phyloP scores from a whole-genome alignment of 2,888 invertebrate genomes.

The Platycheirus rosarum region DNA sequence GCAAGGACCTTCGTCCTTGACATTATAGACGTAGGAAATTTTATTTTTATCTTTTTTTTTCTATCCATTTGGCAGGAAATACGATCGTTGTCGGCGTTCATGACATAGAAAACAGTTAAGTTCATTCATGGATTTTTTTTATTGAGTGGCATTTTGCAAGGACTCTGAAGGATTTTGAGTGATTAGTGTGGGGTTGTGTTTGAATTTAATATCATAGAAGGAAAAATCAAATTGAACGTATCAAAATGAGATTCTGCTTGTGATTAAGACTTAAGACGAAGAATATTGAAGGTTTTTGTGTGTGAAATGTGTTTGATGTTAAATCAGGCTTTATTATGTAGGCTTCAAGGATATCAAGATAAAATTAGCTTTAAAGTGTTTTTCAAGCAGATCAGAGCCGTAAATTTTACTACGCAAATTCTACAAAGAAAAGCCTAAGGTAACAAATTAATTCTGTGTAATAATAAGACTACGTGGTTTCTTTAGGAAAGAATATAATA shows the following conservation, averaged over 20 bases:
- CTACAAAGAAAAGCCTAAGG: too few species aligned
- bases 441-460: too few species aligned
- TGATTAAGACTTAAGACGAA: not conserved
- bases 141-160: not conserved
- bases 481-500: too few species aligned
- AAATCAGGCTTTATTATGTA: too few species aligned
- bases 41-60: slow-evolving; percentile 1
- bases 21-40: slow-evolving; percentile 5
- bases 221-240: not conserved
- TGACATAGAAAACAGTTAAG: slow-evolving; percentile 27
- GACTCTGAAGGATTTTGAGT: slow-evolving; percentile 2
- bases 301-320: too few species aligned
- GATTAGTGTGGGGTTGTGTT: not conserved
- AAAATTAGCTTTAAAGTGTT: too few species aligned
- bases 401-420: too few species aligned
- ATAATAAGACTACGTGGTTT: too few species aligned
- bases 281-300: too few species aligned
- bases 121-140: slow-evolving; percentile 12
- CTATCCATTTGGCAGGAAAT: not conserved
- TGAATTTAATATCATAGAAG: not conserved
- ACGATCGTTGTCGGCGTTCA: slow-evolving; percentile 15
- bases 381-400: too few species aligned
- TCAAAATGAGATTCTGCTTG: not conserved
- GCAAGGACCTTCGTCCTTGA: slow-evolving; percentile 17
- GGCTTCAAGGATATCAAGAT: too few species aligned